Evolutionary conservation across 2,797 vertebrate genomes (phyloP), one percentile per base, ranked within the genome.

Genomic region (Tarsius wallacei): DNA sequence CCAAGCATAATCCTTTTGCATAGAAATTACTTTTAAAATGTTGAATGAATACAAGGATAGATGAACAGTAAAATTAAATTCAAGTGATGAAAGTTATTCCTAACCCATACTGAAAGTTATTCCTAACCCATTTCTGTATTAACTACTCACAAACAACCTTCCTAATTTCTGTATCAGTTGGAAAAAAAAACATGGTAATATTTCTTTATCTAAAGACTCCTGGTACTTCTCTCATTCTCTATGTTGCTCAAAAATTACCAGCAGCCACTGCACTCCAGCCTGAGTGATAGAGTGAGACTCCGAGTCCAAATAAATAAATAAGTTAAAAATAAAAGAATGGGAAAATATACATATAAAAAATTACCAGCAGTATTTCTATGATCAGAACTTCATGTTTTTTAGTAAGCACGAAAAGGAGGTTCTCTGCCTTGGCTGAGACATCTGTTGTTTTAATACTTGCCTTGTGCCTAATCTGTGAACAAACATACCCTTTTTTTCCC

Each of bases 1-100:
- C 17, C 15, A 83, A 47, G 17, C 22, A 73, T 22, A 55, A 21
- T 71, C 33, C n/a, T 84, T 84, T 26, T n/a, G 57, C 59, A 51
- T n/a, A 63, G 17, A 93, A 91, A 80, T 42, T 74, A 47, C 17
- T 68, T 55, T 84, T 88, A 63, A 70, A 96, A 81, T 63, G 21
- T 22, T 66, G n/a, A 73, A 53, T 64, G 28, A 95, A 80, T 36
- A 36, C 84, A 71, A 95, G 17, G 42, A 63, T 84, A 74, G 36
- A n/a, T 70, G 47, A 77, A 83, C 15, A 61, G 22, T 91, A 85
- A 88, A 76, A 80, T 59, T 59, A 86, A 19, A 21, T 63, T 85
- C 47, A 82, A 82, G 51, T 59, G 31, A 70, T 76, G 77, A 70
- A 91, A 89, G 51, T 28, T 89, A 68, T 86, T 68, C 80, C 68